phyloP scores from a whole-genome alignment of 2,113 vertebrate genomes.

The Lampris incognitus region DNA sequence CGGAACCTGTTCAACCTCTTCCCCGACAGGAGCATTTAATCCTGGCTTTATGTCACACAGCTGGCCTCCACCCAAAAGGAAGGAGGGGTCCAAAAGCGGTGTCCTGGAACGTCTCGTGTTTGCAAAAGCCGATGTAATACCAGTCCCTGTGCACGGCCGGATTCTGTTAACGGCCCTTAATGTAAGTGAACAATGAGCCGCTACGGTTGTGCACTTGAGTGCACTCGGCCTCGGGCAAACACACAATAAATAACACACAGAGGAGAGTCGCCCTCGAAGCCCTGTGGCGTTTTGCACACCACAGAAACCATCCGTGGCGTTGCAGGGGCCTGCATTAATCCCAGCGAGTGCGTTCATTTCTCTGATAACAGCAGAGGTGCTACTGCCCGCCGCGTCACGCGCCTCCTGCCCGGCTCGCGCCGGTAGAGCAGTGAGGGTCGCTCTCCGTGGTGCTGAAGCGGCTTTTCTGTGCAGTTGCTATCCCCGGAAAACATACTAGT shows the following conservation, averaged over 20 bases:
- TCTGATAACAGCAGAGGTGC: too few relatives aligned
- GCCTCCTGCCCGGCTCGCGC: too few relatives aligned
- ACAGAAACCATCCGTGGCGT: too few relatives aligned
- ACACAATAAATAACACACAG: constrained; percentile 33
- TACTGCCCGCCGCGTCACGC: too few relatives aligned
- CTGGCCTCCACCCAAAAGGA: too few relatives aligned
- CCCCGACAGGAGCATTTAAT: neutral
- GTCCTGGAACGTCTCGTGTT: too few relatives aligned
- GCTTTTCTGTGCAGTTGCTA: neutral
- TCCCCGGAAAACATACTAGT: constrained; percentile 8
- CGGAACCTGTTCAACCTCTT: neutral
- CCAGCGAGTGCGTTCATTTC: too few relatives aligned
- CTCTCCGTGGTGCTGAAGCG: constrained; percentile 79
- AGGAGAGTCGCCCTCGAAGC: neutral
- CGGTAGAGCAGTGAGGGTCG: neutral
- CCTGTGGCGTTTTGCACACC: neutral
- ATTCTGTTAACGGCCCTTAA: too few relatives aligned
- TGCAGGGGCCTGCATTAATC: too few relatives aligned
- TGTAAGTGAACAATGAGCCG: neutral
- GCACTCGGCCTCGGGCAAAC: constrained; percentile 50
- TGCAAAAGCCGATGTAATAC: too few relatives aligned
- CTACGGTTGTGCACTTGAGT: constrained; percentile 38
- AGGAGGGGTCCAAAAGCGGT: too few relatives aligned
- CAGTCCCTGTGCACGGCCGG: too few relatives aligned
- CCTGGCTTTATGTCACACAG: neutral